phyloP scores from a whole-genome alignment of 2,797 vertebrate species.

The Hyperoplus immaculatus region DNA sequence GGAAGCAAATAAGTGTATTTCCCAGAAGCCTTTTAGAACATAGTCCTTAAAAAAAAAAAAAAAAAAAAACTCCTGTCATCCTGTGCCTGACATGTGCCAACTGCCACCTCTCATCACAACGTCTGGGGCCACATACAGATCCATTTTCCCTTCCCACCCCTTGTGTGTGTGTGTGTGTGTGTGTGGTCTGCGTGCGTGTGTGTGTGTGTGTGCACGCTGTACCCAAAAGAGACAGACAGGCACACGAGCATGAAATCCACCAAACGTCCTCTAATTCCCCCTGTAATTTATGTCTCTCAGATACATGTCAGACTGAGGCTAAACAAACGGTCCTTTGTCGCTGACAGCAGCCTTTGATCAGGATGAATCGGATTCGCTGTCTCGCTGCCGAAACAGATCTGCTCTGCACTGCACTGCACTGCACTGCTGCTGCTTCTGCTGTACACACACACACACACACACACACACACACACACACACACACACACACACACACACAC shows the following conservation, averaged over 20 bases:
- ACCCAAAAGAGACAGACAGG: slow-evolving; percentile 65
- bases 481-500: slow-evolving; percentile 29
- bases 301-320: slow-evolving; percentile 80
- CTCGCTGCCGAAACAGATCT: slow-evolving; percentile 71
- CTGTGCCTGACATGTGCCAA: slow-evolving; percentile 62
- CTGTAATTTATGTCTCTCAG: slow-evolving; percentile 82
- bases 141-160: slow-evolving; percentile 35
- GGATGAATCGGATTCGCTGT: slow-evolving; percentile 75
- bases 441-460: slow-evolving; percentile 32
- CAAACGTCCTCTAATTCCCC: slow-evolving; percentile 80
- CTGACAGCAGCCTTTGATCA: slow-evolving; percentile 83
- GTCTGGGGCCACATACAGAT: slow-evolving; percentile 53
- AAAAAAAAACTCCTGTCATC: slow-evolving; percentile 33
- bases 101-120: slow-evolving; percentile 61
- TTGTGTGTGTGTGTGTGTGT: slow-evolving; percentile 11
- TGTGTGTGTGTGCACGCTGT: slow-evolving; percentile 25
- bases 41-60: slow-evolving; percentile 1
- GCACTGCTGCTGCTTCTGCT: slow-evolving; percentile 19
- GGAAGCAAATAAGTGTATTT: neutral
- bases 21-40: neutral
- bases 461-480: slow-evolving; percentile 31
- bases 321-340: slow-evolving; percentile 83
- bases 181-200: slow-evolving; percentile 21
- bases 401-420: slow-evolving; percentile 18
- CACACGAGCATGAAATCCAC: slow-evolving; percentile 82